These are phyloP conservation scores for Danio choprae DNA, from an alignment of 2,797 vertebrate genomes.

Conservation along the genomic window DNA sequence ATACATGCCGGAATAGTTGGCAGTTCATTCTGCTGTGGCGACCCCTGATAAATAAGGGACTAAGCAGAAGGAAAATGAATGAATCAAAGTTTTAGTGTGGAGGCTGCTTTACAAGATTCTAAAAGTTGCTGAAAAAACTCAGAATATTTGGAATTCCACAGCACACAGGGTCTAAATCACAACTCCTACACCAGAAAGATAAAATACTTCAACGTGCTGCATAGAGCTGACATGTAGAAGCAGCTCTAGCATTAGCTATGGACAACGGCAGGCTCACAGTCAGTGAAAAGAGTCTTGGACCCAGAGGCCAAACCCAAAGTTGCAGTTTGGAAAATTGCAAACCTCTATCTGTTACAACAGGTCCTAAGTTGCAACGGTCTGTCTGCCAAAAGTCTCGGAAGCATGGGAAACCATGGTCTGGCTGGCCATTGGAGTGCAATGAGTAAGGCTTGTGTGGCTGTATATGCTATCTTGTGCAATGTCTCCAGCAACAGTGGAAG, in stretches of 20 bases:
- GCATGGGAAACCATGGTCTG: neutral
- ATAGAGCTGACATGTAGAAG: no score
- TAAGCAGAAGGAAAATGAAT: no score
- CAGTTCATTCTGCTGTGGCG: no score
- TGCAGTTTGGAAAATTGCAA: neutral
- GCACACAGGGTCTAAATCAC: neutral
- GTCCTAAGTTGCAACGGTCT: neutral
- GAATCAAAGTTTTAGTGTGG: no score
- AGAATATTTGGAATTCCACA: neutral
- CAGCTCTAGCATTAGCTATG: neutral
- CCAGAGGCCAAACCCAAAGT: neutral
- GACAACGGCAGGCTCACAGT: neutral
- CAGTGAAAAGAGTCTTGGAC: neutral
- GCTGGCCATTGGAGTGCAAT: neutral
- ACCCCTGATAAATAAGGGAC: no score
- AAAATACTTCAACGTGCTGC: no score
- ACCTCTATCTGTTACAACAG: neutral
- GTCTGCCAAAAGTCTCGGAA: neutral
- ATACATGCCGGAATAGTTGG: no score
- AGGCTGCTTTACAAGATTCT: no score
- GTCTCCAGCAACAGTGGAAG: neutral
- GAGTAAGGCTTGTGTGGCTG: neutral
- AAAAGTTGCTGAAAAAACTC: no score
- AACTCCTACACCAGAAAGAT: no score
- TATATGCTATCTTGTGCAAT: neutral